phyloP scores from a whole-genome alignment of 2,888 invertebrate species.

The Limulus polyphemus region DNA sequence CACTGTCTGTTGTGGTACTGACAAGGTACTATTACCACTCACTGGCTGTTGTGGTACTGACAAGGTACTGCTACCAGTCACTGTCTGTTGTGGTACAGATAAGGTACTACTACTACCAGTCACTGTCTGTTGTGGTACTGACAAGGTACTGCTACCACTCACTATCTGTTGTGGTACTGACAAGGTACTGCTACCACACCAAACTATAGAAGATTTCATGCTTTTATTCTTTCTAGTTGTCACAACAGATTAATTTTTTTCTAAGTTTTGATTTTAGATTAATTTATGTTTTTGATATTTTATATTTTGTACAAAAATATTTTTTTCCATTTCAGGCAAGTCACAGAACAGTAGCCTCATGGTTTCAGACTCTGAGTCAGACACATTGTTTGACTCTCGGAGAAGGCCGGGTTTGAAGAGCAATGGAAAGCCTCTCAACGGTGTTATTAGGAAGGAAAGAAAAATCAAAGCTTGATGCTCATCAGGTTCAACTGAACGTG shows the following conservation, averaged over 20 bases:
- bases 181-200: background rate
- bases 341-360: conserved; percentile 16
- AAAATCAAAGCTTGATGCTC: no score
- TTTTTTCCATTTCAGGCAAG: conserved; percentile 12
- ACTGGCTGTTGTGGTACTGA: no score
- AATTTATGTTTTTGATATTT: background rate
- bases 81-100: no score
- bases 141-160: no score
- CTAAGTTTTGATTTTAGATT: background rate
- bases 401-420: conserved; percentile 8
- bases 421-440: conserved; percentile 17
- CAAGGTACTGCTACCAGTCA: no score
- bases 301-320: no score
- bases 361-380: conserved; percentile 23
- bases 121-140: no score
- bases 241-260: background rate
- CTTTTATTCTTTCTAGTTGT: conserved; percentile 1
- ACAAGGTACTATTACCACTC: no score
- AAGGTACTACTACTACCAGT: no score
- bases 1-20: no score
- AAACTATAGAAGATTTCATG: background rate
- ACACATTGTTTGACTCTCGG: conserved; percentile 20
- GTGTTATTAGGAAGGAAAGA: background rate
- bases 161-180: no score
- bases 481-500: no score